Evolutionary conservation across 2,797 vertebrate species (phyloP).

Genomic region (Morus bassanus): DNA sequence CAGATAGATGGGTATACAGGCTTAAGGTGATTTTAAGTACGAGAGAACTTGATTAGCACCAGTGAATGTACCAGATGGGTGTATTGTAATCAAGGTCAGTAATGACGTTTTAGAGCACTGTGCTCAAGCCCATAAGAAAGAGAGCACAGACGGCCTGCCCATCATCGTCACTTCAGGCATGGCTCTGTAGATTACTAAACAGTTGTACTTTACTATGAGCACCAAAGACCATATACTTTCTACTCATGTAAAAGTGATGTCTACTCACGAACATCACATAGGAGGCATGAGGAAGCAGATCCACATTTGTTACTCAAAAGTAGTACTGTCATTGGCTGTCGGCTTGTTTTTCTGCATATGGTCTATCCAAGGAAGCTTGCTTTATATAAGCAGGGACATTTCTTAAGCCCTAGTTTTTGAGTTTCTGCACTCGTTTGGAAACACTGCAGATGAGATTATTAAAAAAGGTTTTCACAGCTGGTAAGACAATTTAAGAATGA

Average conservation of each 20-base stretch:
- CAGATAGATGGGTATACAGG: background rate
- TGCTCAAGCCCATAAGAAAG: background rate
- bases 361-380: background rate
- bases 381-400: background rate
- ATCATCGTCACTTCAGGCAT: background rate
- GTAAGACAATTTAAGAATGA: background rate
- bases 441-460: background rate
- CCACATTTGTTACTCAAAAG: background rate
- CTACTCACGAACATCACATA: background rate
- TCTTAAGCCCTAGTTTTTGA: background rate
- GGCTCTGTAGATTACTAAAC: background rate
- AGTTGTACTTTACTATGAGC: background rate
- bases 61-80: background rate
- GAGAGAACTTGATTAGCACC: background rate
- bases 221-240: background rate
- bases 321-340: background rate
- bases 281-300: background rate
- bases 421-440: background rate
- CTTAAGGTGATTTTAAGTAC: background rate
- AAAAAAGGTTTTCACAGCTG: background rate
- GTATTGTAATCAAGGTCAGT: background rate
- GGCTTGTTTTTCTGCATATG: background rate
- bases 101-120: background rate
- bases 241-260: background rate
- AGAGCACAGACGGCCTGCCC: background rate